Evolutionary conservation across 2,888 invertebrate genomes (phyloP).

Genomic region (Watsonalla cultraria): DNA sequence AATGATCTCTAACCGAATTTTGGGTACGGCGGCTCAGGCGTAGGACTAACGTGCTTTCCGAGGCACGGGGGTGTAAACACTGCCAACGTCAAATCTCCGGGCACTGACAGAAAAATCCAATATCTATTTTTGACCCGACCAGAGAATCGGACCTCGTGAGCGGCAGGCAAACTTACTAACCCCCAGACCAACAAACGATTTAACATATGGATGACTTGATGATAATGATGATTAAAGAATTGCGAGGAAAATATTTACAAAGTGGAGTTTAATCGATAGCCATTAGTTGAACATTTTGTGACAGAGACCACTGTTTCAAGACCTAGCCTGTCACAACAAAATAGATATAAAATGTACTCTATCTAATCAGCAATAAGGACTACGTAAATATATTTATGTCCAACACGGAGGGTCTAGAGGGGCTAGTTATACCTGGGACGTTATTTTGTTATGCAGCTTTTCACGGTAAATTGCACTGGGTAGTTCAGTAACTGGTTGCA

Average conservation of each 20-base stretch:
- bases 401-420: not conserved
- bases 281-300: conserved; percentile 29
- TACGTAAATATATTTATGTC: not conserved
- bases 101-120: too few relatives aligned
- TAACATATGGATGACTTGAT: too few relatives aligned
- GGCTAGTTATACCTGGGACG: conserved; percentile 10
- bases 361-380: not conserved
- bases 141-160: too few relatives aligned
- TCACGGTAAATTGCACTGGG: conserved; percentile 32
- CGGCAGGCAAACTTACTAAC: too few relatives aligned
- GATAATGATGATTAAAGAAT: conserved; percentile 3
- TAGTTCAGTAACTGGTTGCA: conserved; percentile 24
- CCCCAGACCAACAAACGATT: too few relatives aligned
- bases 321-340: conserved; percentile 2
- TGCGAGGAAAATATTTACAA: conserved; percentile 14
- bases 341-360: conserved; percentile 1
- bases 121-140: too few relatives aligned
- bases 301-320: conserved; percentile 7
- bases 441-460: conserved; percentile 27
- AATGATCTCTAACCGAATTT: too few relatives aligned
- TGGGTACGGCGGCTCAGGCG: too few relatives aligned
- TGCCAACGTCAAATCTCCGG: too few relatives aligned
- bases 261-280: conserved; percentile 26
- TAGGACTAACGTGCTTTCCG: too few relatives aligned
- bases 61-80: too few relatives aligned